phyloP scores from a whole-genome alignment of 2,113 vertebrate species.

The Delphinapterus leucas region DNA sequence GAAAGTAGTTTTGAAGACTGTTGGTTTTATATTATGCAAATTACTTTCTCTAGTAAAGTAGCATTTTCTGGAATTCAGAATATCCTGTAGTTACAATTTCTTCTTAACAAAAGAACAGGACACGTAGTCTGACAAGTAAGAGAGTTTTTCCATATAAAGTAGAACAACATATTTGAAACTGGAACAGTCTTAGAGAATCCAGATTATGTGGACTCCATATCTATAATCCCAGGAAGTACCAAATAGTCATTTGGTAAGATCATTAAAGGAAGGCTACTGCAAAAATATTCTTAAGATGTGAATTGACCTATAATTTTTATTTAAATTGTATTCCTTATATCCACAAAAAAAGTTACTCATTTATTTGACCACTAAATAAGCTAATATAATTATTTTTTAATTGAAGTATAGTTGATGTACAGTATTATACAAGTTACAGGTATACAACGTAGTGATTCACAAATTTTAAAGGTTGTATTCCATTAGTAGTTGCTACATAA shows the following conservation, averaged over 20 bases:
- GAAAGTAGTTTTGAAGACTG: neutral
- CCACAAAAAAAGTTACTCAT: neutral
- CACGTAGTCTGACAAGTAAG: neutral
- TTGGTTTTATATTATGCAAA: neutral
- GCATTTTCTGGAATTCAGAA: neutral
- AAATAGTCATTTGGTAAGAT: neutral
- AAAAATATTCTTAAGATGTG: neutral
- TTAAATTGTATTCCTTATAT: neutral
- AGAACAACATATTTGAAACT: neutral
- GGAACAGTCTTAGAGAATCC: neutral
- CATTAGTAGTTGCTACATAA: neutral
- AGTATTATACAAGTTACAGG: neutral
- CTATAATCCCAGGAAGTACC: neutral
- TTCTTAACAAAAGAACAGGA: constrained; percentile 2
- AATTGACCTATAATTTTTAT: neutral
- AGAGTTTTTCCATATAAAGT: neutral
- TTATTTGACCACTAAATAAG: neutral
- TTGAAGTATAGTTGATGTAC: neutral
- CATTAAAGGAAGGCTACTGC: neutral
- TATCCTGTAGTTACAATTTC: neutral
- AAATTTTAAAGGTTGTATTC: neutral
- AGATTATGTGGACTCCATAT: neutral
- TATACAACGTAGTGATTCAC: neutral
- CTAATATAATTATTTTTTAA: neutral
- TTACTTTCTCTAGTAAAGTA: neutral